Base-by-base conservation (phyloP, 2,113 vertebrate genomes). In the Dasyurus viverrinus region DNA sequence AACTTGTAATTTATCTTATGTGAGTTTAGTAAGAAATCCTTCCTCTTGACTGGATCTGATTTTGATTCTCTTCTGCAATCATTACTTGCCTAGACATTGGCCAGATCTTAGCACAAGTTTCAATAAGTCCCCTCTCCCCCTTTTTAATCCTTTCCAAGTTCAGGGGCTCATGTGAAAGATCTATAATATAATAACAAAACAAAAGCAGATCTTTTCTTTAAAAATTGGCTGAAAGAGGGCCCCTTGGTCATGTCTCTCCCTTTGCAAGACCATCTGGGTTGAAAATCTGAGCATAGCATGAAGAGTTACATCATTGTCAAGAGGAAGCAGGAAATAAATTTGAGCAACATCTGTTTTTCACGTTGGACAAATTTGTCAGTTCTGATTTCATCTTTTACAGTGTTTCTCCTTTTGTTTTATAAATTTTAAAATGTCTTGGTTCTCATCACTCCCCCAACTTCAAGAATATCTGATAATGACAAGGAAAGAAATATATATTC, bases 271-370 rank as follows among this genome's bases (percentile, higher is more conserved):
- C 97, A 97, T 98, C 96, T 97, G 96, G 95, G 93, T 93, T 97
- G 97, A 95, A 97, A 96, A 96, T 96, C 93, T 98, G 95, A 97
- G 90, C 95, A 95, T 84, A 94, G 92, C 54, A 89, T 89, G 96
- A 94, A 97, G 92, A 96, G 93, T 98, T 97, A 97, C 97, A 96
- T 98, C 98, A 98, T 48, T 96, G 97, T 95, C 97, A 97, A 91
- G 94, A 97, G 98, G 96, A 97, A 97, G 96, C 76, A 97, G 94
- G 95, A 98, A 98, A 98, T 97, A 97, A 95, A 97, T 97, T 95
- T 95, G 94, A 96, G 92, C 94, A 98, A 97, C 97, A 98, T 98
- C 97, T 98, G 97, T 96, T 98, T 98, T 98, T 96, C 95, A 96
- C 95, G 89, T 98, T 96, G 96, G 95, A 96, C 94, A 95, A 95